These are phyloP conservation scores for Portunus trituberculatus DNA, from an alignment of 1,140 invertebrate genomes.

Conservation along the genomic window DNA sequence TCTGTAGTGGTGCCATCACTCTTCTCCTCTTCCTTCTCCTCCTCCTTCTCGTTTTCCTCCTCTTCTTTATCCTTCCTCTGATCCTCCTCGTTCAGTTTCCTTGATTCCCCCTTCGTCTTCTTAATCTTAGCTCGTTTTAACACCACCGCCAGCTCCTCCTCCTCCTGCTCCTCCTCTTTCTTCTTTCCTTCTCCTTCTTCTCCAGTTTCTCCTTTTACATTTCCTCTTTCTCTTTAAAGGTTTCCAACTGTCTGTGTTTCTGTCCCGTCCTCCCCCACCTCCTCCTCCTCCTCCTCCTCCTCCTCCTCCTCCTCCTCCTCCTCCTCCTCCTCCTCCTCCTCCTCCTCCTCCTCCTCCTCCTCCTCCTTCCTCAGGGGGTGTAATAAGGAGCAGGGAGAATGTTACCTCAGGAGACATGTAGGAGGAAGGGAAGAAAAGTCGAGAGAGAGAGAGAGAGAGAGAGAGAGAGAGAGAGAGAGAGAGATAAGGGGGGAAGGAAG, in stretches of 20 bases:
- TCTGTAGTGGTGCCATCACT: not conserved
- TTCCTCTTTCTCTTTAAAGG: not conserved
- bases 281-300: not conserved
- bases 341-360: constrained; percentile 4
- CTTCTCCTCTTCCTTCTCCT: not conserved
- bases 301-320: constrained; percentile 7
- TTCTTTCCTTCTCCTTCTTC: not conserved
- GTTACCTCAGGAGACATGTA: not conserved
- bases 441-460: no score
- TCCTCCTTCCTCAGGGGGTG: not conserved
- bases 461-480: constrained; percentile 2
- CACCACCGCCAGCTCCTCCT: not conserved
- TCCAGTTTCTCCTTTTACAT: not conserved
- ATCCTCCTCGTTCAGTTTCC: not conserved
- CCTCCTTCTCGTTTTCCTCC: not conserved
- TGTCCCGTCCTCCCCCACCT: not conserved
- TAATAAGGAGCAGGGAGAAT: not conserved
- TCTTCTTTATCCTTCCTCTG: constrained; percentile 14
- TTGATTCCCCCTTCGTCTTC: constrained; percentile 10
- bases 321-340: constrained; percentile 8
- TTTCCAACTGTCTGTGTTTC: not conserved
- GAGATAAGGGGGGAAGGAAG: no score
- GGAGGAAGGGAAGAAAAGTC: not conserved
- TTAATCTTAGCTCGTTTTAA: not conserved
- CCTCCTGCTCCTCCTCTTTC: not conserved